These are phyloP conservation scores for Psylliodes chrysocephalus DNA, from an alignment of 2,888 invertebrate genomes.

Conservation along the genomic window DNA sequence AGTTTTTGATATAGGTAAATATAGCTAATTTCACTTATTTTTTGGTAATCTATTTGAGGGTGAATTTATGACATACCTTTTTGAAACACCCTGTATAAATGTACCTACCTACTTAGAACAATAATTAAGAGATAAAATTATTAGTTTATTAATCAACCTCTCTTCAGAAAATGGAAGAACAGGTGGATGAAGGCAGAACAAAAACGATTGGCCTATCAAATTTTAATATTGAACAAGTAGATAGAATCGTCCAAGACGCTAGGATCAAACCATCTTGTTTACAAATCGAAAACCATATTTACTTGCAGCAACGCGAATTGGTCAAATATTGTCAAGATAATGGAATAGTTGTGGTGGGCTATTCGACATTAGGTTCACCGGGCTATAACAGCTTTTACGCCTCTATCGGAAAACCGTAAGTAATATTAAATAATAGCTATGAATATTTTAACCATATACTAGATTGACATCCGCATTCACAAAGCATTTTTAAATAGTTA, in stretches of 20 bases:
- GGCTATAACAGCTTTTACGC: slow-evolving; percentile 59
- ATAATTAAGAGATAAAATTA: too few relatives aligned
- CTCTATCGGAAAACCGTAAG: slow-evolving; percentile 26
- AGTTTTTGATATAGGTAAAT: too few relatives aligned
- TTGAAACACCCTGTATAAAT: too few relatives aligned
- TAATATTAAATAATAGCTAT: too few relatives aligned
- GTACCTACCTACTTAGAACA: too few relatives aligned
- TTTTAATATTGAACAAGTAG: slow-evolving; percentile 79
- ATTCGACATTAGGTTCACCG: slow-evolving; percentile 65
- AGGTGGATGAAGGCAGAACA: slow-evolving; percentile 75
- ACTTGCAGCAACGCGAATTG: slow-evolving; percentile 65
- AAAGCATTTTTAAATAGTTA: too few relatives aligned
- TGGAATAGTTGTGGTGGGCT: slow-evolving; percentile 47
- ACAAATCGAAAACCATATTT: slow-evolving; percentile 71
- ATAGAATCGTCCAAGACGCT: slow-evolving; percentile 66
- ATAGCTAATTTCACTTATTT: too few relatives aligned
- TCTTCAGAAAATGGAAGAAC: slow-evolving; percentile 72
- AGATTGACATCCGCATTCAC: too few relatives aligned
- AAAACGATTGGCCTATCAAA: slow-evolving; percentile 89
- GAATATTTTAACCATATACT: too few relatives aligned
- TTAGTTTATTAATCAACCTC: too few relatives aligned
- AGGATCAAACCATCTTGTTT: slow-evolving; percentile 71
- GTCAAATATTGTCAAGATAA: slow-evolving; percentile 39
- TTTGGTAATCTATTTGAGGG: too few relatives aligned
- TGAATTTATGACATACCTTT: too few relatives aligned